Evolutionary conservation across 2,797 vertebrate species (phyloP).

Genomic region (Lacerta agilis): DNA sequence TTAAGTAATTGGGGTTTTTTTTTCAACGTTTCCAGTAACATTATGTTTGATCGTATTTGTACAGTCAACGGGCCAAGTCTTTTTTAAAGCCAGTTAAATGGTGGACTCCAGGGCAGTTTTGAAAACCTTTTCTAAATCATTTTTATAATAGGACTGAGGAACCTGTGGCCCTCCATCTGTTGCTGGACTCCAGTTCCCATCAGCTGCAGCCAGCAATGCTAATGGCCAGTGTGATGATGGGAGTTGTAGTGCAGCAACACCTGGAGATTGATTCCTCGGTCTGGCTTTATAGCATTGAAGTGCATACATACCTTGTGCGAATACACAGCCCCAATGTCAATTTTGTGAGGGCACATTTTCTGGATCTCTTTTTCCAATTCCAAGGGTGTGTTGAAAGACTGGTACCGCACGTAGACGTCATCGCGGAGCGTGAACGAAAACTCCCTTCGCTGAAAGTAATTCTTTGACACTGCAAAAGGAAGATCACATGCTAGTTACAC

Average conservation of each 20-base stretch:
- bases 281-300: neutral
- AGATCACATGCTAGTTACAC: neutral
- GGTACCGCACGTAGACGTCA: conserved; percentile 95
- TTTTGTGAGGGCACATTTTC: conserved; percentile 93
- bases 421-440: conserved; percentile 97
- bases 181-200: neutral
- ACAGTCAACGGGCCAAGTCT: neutral
- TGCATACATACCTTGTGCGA: conserved; percentile 89
- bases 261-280: neutral
- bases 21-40: neutral
- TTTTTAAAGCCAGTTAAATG: neutral
- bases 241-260: neutral
- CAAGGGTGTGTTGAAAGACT: conserved; percentile 88
- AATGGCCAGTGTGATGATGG: neutral
- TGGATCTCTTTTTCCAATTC: conserved; percentile 97
- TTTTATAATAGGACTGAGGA: neutral
- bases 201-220: neutral
- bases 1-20: neutral
- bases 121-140: too few species aligned
- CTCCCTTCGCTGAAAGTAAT: conserved; percentile 94
- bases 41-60: neutral
- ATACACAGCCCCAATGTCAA: conserved; percentile 94
- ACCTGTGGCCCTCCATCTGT: neutral
- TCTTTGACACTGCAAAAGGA: conserved; percentile 84
- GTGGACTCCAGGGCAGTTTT: neutral